Evolutionary conservation across 2,888 invertebrate species (phyloP), one percentile per base, ranked within the genome.

Genomic region (Aquatica leii): DNA sequence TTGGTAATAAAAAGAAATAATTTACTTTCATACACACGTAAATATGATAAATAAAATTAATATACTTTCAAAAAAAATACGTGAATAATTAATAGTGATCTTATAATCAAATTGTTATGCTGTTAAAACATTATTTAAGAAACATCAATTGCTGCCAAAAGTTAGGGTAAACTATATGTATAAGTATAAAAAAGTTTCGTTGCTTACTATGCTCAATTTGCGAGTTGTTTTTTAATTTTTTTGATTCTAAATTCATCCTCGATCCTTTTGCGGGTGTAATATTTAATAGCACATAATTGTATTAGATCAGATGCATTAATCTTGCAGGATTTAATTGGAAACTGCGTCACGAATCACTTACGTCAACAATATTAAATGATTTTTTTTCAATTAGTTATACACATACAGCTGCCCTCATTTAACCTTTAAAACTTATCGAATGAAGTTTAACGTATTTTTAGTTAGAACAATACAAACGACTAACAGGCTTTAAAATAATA

Each of bases 261-360:
- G 5, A n/a, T 14, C 18, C 18, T 8, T n/a, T n/a, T n/a, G n/a
- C n/a, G n/a, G 9, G 11, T 11, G 11, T 37, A 17, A 20, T 20
- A 46, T 20, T 14, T 46, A 46, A 46, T 46, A 46, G 20, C 46
- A 11, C 20, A 46, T 20, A n/a, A 20, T 46, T 46, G 2, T 20
- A 18, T 18, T 46, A 46, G 18, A 18, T 43, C 4, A 4, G 46
- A 20, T 46, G 46, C 46, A 46, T 17, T 46, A 46, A 46, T n/a
- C 46, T 53, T 52, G 52, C 59, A 59, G 43, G 53, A 59, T 46
- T 59, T 59, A 59, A 59, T 59, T 53, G 59, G 35, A 35, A 48
- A 46, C 35, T 52, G 53, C 59, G 59, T 59, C 59, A 59, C 48
- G 41, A 58, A 53, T 15, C 43, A 18, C 34, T 59, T 52, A 59